Conservation (phyloP, 2,113 vertebrate genomes). For the Rhinolophus sinicus region DNA sequence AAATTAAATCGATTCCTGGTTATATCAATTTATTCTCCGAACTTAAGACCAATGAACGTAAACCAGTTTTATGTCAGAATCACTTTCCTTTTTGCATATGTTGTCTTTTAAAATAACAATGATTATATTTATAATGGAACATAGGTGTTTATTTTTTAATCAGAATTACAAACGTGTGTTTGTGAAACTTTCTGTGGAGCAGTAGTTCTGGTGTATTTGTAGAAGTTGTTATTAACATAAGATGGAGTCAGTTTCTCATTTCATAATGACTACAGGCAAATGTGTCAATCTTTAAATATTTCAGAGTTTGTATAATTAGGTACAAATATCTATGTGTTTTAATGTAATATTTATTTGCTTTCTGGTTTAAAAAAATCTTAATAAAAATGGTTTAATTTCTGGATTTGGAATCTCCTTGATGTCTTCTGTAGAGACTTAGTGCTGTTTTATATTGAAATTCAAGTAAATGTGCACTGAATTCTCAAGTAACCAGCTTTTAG, state of each 20-base stretch:
- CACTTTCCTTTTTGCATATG: not conserved
- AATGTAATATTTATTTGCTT: not conserved
- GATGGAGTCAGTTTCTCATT: not conserved
- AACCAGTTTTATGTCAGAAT: not conserved
- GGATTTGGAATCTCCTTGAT: not conserved
- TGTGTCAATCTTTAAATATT: not conserved
- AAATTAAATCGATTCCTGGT: not conserved
- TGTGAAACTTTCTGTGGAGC: not conserved
- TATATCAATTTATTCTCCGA: not conserved
- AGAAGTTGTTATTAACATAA: not conserved
- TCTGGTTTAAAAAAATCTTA: not conserved
- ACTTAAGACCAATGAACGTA: not conserved
- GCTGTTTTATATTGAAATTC: not conserved
- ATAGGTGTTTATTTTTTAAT: not conserved
- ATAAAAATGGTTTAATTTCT: conserved; percentile 11
- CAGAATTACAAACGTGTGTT: not conserved
- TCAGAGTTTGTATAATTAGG: not conserved
- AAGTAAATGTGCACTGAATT: not conserved
- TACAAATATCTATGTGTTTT: not conserved
- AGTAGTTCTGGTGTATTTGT: not conserved
- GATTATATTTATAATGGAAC: not conserved
- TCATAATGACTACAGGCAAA: not conserved
- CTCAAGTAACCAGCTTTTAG: not conserved
- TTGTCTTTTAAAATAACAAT: conserved; percentile 23
- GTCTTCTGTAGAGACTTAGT: not conserved